A percentile compares a stretch with the other conserved stretches of the same genome.
These are phyloP conservation scores for Mellilla xanthometata DNA, from an alignment of 2,888 invertebrate species.

Conservation along the genomic window DNA sequence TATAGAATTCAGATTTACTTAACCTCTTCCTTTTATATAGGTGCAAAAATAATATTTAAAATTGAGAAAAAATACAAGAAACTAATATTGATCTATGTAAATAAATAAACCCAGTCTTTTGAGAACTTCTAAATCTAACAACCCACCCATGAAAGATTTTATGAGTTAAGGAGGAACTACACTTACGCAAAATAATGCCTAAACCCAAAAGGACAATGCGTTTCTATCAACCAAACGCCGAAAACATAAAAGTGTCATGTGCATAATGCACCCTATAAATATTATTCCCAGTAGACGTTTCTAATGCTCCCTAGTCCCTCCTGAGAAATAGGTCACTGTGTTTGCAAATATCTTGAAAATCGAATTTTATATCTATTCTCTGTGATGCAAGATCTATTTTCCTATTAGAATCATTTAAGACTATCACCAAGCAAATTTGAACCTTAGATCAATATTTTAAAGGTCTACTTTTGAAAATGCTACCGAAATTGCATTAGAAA, in stretches of 20 bases:
- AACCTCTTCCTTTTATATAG: too few relatives aligned
- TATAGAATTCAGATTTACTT: too few relatives aligned
- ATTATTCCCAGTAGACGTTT: constrained; percentile 69
- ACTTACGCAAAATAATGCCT: constrained; percentile 17
- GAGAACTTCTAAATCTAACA: too few relatives aligned
- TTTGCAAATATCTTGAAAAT: constrained; percentile 46
- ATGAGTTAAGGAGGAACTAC: background rate
- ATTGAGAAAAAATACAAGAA: too few relatives aligned
- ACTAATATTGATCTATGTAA: too few relatives aligned
- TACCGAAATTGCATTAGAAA: constrained; percentile 16
- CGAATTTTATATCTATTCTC: constrained; percentile 39
- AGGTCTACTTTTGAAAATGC: constrained; percentile 5
- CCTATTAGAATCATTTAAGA: constrained; percentile 2
- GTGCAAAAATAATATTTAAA: too few relatives aligned
- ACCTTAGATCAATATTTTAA: background rate
- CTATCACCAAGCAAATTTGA: constrained; percentile 5
- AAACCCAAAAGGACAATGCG: constrained; percentile 44
- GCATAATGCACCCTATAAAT: constrained; percentile 80
- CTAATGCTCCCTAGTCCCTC: constrained; percentile 71
- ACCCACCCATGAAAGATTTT: background rate
- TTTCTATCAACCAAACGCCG: constrained; percentile 65
- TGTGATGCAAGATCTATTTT: constrained; percentile 19
- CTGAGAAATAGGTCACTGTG: constrained; percentile 79
- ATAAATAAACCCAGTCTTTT: too few relatives aligned
- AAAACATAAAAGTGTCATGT: constrained; percentile 80